Percentiles rank a stretch among this genome's conserved stretches.
Evolutionary conservation across 2,113 vertebrate genomes (phyloP).

Genomic region (Chiloscyllium plagiosum): DNA sequence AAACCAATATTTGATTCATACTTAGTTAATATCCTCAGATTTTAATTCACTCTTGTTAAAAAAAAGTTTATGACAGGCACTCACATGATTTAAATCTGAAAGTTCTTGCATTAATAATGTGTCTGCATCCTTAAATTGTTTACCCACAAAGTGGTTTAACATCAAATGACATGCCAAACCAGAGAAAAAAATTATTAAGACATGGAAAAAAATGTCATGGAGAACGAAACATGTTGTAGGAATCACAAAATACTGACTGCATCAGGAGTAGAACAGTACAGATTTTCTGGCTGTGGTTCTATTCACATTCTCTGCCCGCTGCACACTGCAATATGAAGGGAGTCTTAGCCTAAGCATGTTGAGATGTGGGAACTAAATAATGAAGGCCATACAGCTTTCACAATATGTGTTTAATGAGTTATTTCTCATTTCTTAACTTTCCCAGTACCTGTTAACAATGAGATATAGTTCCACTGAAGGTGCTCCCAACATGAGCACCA

Average conservation of each 20-base stretch:
- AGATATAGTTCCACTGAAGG: too few relatives aligned
- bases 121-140: neutral
- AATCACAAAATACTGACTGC: neutral
- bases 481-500: too few relatives aligned
- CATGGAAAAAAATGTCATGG: neutral
- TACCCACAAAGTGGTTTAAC: neutral
- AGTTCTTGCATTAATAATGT: neutral
- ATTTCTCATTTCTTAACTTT: too few relatives aligned
- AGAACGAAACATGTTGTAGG: neutral
- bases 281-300: neutral
- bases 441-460: too few relatives aligned
- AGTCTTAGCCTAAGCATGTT: neutral
- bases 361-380: neutral
- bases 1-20: neutral
- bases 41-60: neutral
- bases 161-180: neutral
- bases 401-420: too few relatives aligned
- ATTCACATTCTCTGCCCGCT: neutral
- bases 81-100: neutral
- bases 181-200: conserved; percentile 5
- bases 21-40: neutral
- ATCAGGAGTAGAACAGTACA: neutral
- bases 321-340: neutral
- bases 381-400: neutral
- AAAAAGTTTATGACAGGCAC: neutral